Evolutionary conservation across 1,140 invertebrate species (phyloP).

Genomic region (Euura saliciscinereae): DNA sequence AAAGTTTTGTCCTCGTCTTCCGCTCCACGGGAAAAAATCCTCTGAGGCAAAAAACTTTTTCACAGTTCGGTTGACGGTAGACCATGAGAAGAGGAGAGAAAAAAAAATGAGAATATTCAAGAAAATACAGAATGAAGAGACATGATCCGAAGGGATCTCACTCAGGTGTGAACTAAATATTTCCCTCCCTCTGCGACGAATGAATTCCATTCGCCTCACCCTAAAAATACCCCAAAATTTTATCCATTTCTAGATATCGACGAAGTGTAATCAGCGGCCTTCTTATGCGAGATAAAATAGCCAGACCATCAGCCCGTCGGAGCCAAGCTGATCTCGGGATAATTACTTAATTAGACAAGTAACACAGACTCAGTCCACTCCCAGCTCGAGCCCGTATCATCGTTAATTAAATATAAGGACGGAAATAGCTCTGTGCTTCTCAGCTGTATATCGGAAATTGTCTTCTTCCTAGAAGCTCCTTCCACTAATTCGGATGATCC

Average conservation of each 20-base stretch:
- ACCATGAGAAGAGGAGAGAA: neutral
- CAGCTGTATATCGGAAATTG: too few relatives aligned
- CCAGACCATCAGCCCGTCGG: neutral
- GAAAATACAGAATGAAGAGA: neutral
- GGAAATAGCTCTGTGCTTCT: neutral
- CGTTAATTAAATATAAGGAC: slow-evolving; percentile 1
- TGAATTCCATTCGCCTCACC: neutral
- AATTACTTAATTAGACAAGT: neutral
- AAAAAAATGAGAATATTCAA: neutral
- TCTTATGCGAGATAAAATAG: too few relatives aligned
- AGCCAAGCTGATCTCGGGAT: neutral
- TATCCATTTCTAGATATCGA: neutral
- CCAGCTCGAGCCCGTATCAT: neutral
- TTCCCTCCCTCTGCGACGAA: neutral
- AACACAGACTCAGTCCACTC: neutral
- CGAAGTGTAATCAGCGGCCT: too few relatives aligned
- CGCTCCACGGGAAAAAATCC: too few relatives aligned
- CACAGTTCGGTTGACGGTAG: too few relatives aligned
- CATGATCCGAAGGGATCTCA: neutral
- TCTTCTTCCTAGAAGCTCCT: too few relatives aligned
- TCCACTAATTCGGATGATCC: too few relatives aligned
- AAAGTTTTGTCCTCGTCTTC: too few relatives aligned
- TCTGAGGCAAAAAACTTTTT: neutral
- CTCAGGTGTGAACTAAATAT: slow-evolving; percentile 3
- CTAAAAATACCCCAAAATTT: neutral